Conservation (phyloP, 2,888 invertebrate genomes). For the Piscicola geometra region DNA sequence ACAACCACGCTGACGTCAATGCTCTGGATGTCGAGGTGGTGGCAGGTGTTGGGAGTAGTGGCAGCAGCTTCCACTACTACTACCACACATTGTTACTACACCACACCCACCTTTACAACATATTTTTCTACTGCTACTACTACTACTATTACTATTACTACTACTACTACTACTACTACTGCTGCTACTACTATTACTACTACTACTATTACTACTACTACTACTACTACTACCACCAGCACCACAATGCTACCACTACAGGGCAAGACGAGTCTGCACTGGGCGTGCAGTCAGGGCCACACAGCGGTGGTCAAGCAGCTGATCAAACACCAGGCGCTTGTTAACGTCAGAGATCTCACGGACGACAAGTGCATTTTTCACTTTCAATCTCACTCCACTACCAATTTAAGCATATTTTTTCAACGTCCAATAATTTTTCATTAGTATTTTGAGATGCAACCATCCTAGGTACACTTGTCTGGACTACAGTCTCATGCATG, state of each 20-base stretch:
- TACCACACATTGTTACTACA: too few relatives aligned
- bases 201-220: background rate
- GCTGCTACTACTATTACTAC: conserved; percentile 6
- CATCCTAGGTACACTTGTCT: conserved; percentile 52
- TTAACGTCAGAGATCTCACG: conserved; percentile 55
- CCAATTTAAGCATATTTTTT: too few relatives aligned
- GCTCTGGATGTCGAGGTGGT: conserved; percentile 43
- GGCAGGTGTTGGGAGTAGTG: background rate
- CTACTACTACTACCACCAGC: too few relatives aligned
- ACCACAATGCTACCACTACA: conserved; percentile 26
- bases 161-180: conserved; percentile 15
- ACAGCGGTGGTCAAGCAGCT: conserved; percentile 54
- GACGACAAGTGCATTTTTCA: conserved; percentile 52
- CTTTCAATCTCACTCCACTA: too few relatives aligned
- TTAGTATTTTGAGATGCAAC: background rate
- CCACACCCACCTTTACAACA: background rate
- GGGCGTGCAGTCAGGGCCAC: conserved; percentile 56
- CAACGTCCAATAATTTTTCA: background rate
- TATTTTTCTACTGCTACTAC: background rate
- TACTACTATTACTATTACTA: background rate
- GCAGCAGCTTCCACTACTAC: background rate
- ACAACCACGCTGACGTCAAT: conserved; percentile 53
- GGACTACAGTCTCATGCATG: conserved; percentile 55
- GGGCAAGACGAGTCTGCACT: conserved; percentile 56
- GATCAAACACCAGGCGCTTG: conserved; percentile 53